Evolutionary conservation across 2,888 invertebrate genomes (phyloP).

Genomic region (Julus scandinavius): DNA sequence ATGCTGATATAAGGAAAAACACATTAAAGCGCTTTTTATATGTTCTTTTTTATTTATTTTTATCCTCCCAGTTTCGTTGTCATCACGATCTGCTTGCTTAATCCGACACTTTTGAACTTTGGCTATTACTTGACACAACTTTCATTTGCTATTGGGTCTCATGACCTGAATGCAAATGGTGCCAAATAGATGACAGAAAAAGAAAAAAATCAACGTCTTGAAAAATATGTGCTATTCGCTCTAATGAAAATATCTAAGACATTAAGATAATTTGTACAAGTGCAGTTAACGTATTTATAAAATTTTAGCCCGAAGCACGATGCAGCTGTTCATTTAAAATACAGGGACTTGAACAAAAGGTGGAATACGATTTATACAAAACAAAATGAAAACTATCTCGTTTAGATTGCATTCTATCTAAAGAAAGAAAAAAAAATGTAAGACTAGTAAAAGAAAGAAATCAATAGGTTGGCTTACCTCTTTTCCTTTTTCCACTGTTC

Average conservation of each 20-base stretch:
- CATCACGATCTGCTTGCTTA: background rate
- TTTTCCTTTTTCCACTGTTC: conserved; percentile 51
- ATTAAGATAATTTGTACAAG: no score
- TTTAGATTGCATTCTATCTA: no score
- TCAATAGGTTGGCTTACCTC: background rate
- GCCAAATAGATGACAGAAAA: background rate
- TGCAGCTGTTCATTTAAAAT: no score
- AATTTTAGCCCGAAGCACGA: no score
- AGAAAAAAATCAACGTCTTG: background rate
- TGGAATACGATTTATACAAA: no score
- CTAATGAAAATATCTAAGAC: background rate
- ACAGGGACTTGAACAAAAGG: no score
- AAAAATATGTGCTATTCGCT: background rate
- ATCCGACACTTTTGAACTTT: background rate
- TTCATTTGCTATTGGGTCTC: background rate
- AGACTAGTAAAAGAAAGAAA: background rate
- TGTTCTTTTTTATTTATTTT: background rate
- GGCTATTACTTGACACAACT: background rate
- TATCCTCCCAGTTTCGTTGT: background rate
- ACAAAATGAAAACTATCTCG: no score
- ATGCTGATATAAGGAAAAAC: conserved; percentile 33
- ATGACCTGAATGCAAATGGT: background rate
- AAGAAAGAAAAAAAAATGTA: no score
- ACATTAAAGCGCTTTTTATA: conserved; percentile 13
- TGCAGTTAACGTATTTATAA: no score